Evolutionary conservation across 2,888 invertebrate genomes (phyloP).

Genomic region (Lypha dubia): DNA sequence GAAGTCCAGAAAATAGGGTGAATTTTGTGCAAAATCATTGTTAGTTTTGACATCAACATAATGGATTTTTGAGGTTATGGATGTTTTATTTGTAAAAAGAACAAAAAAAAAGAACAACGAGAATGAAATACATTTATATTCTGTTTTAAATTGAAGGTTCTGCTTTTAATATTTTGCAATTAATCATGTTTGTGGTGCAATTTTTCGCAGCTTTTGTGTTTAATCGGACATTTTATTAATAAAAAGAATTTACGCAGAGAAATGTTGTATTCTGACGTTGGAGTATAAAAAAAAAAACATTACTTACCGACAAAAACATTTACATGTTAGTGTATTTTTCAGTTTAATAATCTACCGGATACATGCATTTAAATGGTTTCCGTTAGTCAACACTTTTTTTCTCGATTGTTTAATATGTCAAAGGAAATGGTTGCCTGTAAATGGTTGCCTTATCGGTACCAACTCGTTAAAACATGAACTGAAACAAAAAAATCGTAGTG

Average conservation of each 20-base stretch:
- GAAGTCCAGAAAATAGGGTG: not conserved
- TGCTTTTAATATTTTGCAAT: slow-evolving; percentile 33
- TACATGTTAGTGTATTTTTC: not conserved
- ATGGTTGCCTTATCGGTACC: not conserved
- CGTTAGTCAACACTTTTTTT: not conserved
- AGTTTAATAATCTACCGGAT: not conserved
- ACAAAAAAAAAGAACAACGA: no score
- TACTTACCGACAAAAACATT: not conserved
- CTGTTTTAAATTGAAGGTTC: slow-evolving; percentile 18
- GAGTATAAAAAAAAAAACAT: not conserved
- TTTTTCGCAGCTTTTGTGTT: not conserved
- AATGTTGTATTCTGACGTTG: slow-evolving; percentile 1
- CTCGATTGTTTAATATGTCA: not conserved
- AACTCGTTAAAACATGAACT: not conserved
- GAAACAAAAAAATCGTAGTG: not conserved
- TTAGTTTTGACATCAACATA: slow-evolving; percentile 57
- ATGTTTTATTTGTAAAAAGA: slow-evolving; percentile 8
- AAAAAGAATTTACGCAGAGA: not conserved
- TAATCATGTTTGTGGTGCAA: slow-evolving; percentile 58
- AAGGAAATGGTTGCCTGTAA: not conserved
- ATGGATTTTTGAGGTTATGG: slow-evolving; percentile 59
- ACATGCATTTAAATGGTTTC: not conserved
- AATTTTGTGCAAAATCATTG: slow-evolving; percentile 48
- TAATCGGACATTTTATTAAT: slow-evolving; percentile 5
- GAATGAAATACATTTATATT: not conserved